phyloP scores from a whole-genome alignment of 53 echinoderm and acorn worm species.

The Stichopus horrens region DNA sequence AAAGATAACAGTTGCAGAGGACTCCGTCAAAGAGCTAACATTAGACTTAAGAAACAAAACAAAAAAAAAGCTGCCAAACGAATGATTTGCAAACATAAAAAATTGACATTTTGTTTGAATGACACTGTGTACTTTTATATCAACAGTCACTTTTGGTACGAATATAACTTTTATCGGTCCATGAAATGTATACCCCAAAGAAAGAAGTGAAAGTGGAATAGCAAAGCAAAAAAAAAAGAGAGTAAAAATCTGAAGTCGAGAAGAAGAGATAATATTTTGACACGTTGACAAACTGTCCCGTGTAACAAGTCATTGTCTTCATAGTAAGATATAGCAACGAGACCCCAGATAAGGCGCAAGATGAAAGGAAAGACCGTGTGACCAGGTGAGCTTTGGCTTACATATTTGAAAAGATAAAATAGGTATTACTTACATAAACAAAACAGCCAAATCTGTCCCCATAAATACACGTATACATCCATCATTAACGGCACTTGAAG shows the following conservation, averaged over 20 bases:
- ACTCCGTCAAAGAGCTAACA: too few relatives aligned
- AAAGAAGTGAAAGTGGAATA: background rate
- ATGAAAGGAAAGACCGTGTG: background rate
- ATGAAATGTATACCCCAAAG: background rate
- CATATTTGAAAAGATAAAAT: conserved; percentile 21
- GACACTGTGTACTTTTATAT: too few relatives aligned
- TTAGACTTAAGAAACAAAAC: too few relatives aligned
- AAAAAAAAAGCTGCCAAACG: too few relatives aligned
- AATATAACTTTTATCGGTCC: background rate
- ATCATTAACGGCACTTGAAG: background rate
- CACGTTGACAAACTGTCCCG: background rate
- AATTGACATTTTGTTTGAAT: too few relatives aligned
- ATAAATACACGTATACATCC: background rate
- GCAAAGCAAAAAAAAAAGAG: background rate
- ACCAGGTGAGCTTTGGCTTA: conserved; percentile 22
- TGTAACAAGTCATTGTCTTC: background rate
- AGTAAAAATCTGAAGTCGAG: background rate
- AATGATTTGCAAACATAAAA: too few relatives aligned
- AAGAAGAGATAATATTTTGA: background rate
- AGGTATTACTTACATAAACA: background rate
- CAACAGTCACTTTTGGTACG: too few relatives aligned
- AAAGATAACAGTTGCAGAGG: too few relatives aligned
- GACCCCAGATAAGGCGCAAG: background rate
- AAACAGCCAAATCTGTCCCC: background rate
- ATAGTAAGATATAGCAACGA: background rate